Percentiles rank a stretch among this genome's conserved stretches.
Conservation (phyloP, 1,140 invertebrate species). For the Heliconius hewitsoni region DNA sequence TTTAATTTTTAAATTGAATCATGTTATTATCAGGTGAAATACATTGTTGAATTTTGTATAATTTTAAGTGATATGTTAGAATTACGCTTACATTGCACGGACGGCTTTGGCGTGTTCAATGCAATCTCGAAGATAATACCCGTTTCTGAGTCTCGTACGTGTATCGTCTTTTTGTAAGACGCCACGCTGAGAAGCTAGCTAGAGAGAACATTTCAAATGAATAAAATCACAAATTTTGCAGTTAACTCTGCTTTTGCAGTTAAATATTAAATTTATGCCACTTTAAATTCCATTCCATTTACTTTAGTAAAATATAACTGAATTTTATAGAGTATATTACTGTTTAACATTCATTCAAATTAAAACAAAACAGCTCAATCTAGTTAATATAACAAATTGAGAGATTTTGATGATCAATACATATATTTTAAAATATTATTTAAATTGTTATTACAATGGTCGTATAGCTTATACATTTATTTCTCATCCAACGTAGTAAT, state of each 20-base stretch:
- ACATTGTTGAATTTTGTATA: background rate
- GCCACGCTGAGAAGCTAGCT: background rate
- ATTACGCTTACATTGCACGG: background rate
- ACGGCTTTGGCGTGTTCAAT: conserved; percentile 14
- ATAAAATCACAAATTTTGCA: background rate
- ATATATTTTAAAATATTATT: background rate
- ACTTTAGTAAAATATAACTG: too few relatives aligned
- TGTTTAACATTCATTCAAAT: too few relatives aligned
- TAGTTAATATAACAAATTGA: too few relatives aligned
- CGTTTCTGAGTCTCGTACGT: conserved; percentile 17
- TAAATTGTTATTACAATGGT: background rate
- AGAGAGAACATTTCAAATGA: background rate
- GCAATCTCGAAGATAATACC: conserved; percentile 23
- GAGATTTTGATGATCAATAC: too few relatives aligned
- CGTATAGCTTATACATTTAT: background rate
- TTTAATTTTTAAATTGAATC: background rate
- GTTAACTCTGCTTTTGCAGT: background rate
- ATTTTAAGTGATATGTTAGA: background rate
- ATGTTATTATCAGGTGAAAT: background rate
- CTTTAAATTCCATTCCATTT: background rate
- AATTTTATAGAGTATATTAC: too few relatives aligned
- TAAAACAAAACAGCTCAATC: too few relatives aligned
- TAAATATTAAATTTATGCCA: background rate
- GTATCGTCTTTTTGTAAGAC: background rate
- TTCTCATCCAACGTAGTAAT: background rate